Percentiles rank a stretch among this genome's conserved stretches.
phyloP scores from a whole-genome alignment of 2,113 vertebrate genomes.

The Sitta europaea region DNA sequence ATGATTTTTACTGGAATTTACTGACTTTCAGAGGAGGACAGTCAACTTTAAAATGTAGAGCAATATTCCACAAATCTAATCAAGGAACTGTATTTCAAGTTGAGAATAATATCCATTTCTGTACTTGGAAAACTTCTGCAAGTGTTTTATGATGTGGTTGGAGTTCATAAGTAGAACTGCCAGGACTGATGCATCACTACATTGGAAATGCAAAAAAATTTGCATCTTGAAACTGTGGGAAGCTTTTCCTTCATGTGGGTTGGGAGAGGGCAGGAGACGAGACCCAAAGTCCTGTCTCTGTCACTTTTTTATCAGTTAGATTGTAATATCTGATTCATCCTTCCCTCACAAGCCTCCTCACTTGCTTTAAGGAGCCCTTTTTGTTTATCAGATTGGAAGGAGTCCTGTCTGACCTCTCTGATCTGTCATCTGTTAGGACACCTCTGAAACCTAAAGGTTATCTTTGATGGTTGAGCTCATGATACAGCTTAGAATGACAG shows the following conservation, averaged over 20 bases:
- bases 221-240: not conserved
- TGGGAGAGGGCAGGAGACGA: not conserved
- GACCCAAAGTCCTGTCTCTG: not conserved
- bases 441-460: not conserved
- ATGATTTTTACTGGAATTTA: not conserved
- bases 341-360: not conserved
- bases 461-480: not conserved
- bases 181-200: not conserved
- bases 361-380: constrained; percentile 8
- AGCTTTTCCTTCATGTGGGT: not conserved
- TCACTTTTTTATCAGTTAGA: not conserved
- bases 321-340: not conserved
- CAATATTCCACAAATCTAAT: not conserved
- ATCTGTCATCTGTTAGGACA: not conserved
- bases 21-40: not conserved
- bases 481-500: not conserved
- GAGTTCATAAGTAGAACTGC: not conserved
- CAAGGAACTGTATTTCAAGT: not conserved
- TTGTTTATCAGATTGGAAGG: not conserved
- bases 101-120: not conserved
- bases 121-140: not conserved
- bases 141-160: not conserved
- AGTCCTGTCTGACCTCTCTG: not conserved
- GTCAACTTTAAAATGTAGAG: not conserved
- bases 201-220: not conserved